Evolutionary conservation across 1,140 invertebrate genomes (phyloP).

Genomic region (Pseudobourletiella spinata): DNA sequence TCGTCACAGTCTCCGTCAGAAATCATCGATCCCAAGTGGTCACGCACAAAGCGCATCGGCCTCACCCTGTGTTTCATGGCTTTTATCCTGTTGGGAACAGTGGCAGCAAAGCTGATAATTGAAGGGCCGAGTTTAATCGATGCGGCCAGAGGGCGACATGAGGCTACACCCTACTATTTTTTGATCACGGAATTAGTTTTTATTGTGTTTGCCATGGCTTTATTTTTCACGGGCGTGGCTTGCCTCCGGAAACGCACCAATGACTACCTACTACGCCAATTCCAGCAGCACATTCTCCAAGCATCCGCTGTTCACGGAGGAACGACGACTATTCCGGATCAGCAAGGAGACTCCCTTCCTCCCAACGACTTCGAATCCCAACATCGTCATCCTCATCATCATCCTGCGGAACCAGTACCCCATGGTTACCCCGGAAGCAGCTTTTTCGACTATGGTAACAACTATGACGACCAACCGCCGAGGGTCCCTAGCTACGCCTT

Average conservation of each 20-base stretch:
- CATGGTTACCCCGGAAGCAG: too few species aligned
- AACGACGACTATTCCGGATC: too few species aligned
- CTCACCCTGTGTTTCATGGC: slow-evolving; percentile 31
- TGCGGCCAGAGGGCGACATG: slow-evolving; percentile 1
- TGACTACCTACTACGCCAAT: slow-evolving; percentile 27
- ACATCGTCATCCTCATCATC: too few species aligned
- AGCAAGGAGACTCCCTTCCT: too few species aligned
- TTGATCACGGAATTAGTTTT: slow-evolving; percentile 30
- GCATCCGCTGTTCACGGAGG: background rate
- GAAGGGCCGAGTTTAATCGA: slow-evolving; percentile 30
- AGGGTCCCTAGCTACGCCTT: too few species aligned
- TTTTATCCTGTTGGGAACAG: slow-evolving; percentile 27
- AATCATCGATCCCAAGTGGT: slow-evolving; percentile 19
- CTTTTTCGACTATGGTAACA: too few species aligned
- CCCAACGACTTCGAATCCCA: too few species aligned
- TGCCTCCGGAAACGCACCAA: slow-evolving; percentile 29
- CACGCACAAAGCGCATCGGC: slow-evolving; percentile 24
- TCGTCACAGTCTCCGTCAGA: background rate
- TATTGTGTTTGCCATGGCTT: slow-evolving; percentile 23
- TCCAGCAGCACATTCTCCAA: slow-evolving; percentile 27
- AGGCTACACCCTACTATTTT: slow-evolving; percentile 16
- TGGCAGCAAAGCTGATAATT: slow-evolving; percentile 21
- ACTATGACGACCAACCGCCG: too few species aligned
- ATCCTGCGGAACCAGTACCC: too few species aligned
- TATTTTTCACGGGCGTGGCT: slow-evolving; percentile 29